phyloP scores from a whole-genome alignment of 2,113 vertebrate genomes.

The Pterocles burchelli region DNA sequence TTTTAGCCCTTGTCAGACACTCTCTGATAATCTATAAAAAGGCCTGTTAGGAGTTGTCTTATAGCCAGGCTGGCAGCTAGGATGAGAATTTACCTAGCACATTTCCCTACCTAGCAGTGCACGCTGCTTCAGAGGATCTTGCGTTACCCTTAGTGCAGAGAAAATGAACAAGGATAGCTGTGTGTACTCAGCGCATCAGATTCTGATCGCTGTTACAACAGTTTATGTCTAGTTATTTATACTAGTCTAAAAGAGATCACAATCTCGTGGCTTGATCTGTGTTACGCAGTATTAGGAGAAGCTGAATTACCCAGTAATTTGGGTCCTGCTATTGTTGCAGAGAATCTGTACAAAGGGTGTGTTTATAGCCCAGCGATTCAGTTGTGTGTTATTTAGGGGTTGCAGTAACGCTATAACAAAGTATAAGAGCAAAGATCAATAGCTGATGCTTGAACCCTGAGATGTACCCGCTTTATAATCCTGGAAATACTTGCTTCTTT shows the following conservation, averaged over 20 bases:
- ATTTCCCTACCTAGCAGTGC: not conserved
- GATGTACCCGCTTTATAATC: not conserved
- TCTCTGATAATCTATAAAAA: not conserved
- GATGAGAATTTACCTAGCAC: not conserved
- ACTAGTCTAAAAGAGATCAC: not conserved
- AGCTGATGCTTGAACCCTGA: slow-evolving; percentile 12
- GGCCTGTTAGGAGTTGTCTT: not conserved
- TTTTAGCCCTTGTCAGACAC: not conserved
- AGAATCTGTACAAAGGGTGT: not conserved
- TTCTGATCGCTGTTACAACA: not conserved
- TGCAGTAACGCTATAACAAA: not conserved
- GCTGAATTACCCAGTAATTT: not conserved
- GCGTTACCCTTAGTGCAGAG: not conserved
- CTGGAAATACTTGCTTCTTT: not conserved
- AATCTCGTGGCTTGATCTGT: not conserved
- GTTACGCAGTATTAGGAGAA: not conserved
- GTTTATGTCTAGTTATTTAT: not conserved
- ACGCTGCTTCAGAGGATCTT: not conserved
- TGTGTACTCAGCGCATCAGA: not conserved
- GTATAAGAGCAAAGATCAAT: slow-evolving; percentile 13
- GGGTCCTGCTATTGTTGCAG: not conserved
- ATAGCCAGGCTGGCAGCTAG: not conserved
- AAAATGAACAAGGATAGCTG: not conserved
- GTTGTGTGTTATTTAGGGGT: not conserved
- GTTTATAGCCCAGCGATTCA: not conserved